phyloP scores from a whole-genome alignment of 1,140 invertebrate genomes.

The Tribolium castaneum region DNA sequence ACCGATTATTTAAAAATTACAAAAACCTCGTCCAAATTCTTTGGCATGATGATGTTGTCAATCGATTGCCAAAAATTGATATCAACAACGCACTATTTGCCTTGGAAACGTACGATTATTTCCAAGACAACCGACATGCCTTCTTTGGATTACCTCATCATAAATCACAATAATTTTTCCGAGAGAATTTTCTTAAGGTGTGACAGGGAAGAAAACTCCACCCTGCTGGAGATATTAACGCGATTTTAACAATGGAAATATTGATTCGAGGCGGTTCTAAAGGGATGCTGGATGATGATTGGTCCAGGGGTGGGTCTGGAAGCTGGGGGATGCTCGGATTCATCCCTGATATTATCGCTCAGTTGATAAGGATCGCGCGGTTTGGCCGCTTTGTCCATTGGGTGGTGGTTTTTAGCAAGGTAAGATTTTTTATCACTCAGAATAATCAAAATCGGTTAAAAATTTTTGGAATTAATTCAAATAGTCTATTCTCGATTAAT shows the following conservation, averaged over 20 bases:
- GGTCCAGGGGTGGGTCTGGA: constrained; percentile 46
- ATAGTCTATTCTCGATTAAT: too few species aligned
- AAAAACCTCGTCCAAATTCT: background rate
- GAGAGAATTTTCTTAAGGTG: background rate
- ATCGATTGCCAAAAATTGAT: constrained; percentile 36
- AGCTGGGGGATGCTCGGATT: constrained; percentile 41
- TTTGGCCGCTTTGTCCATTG: background rate
- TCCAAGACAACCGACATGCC: constrained; percentile 9
- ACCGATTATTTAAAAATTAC: constrained; percentile 19
- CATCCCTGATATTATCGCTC: constrained; percentile 7
- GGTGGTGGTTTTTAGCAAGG: background rate
- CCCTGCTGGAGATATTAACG: constrained; percentile 22
- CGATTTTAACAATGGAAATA: constrained; percentile 38
- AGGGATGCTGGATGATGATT: constrained; percentile 25
- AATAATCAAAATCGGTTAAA: too few species aligned
- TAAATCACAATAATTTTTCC: background rate
- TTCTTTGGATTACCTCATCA: background rate
- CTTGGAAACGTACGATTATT: constrained; percentile 39
- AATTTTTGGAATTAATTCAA: too few species aligned
- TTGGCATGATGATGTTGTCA: constrained; percentile 15
- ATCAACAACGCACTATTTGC: constrained; percentile 30
- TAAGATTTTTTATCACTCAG: background rate
- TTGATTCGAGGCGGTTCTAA: constrained; percentile 44
- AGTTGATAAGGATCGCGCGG: constrained; percentile 39
- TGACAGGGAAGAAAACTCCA: constrained; percentile 34